Base-by-base conservation (phyloP, 2,113 vertebrate species). In the Sinocyclocheilus anophthalmus region DNA sequence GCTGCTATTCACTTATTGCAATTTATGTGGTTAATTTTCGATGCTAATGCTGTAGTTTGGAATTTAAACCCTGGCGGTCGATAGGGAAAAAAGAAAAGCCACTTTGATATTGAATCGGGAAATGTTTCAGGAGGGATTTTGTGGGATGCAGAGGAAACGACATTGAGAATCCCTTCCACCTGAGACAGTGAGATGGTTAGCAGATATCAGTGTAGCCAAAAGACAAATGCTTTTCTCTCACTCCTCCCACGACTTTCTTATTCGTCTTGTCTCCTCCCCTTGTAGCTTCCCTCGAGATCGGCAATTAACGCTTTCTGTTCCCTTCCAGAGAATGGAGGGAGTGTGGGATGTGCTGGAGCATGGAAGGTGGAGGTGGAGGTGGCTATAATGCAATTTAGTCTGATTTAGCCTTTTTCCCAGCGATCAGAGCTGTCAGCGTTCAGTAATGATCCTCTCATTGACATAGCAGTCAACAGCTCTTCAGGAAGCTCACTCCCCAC, bases 401-500 rank as follows among this genome's bases (percentile, higher is more conserved):
- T 87, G 78, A 80, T 84, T 84, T 79, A 70, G 86, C 48, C 77
- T 11, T 42, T 84, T 81, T 88, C 45, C 53, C 61, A 42, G 42
- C 86, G 84, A 87, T 88, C 65, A 76, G 81, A 87, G 14, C 50
- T 72, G 78, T 81, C 65, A 63, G 77, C 69, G 26, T 63, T 89
- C 85, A 50, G 77, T 81, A 86, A 85, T 78, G 86, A 88, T 87
- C 81, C 70, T 76, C 81, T 85, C 72, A 86, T 87, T 83, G 53
- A 82, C 86, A 45, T 45, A 84, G 63, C 81, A 81, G 81, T 87
- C 85, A 76, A 81, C 85, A 76, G 81, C 85, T 84, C 85, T 67
- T 50, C 82, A 55, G 84, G 48, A 78, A 22, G 13, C 77, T 12
- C n/a, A 67, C 72, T 79, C 82, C 76, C 69, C 8, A 33, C 85